Evolutionary conservation across 2,888 invertebrate species (phyloP), one percentile per base, ranked within the genome.

Genomic region (Cataglyphis altisquamis): DNA sequence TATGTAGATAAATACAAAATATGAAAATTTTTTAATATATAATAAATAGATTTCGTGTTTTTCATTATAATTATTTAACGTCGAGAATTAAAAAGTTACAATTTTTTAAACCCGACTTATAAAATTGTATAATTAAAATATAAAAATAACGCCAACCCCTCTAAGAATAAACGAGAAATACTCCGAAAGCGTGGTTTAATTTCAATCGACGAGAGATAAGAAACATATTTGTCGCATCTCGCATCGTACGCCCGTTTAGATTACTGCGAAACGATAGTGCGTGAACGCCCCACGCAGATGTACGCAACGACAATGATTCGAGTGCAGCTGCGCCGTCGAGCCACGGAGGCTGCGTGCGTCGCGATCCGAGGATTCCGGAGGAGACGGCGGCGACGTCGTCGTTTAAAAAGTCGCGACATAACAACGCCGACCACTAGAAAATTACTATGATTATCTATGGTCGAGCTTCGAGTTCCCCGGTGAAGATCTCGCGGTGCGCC

Each of bases 401-500:
- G 84, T 81, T 88, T 88, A 88, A 85, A 89, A 86, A 70, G 29
- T 70, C 52, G 41, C 87, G 83, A 88, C 84, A 88, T 82, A 83
- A 68, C 55, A 83, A 68, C 55, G 63, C 52, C 62, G 70, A 77
- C 67, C 88, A 72, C 89, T 86, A 81, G 89, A 84, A 87, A 90
- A 90, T 84, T 89, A 86, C 91, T 85, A 74, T 84, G 87, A 90
- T 90, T 85, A 89, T 75, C 48, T 29, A 52, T 67, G 32, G 21
- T 18, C 67, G 78, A 84, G 85, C 66, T 66, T 82, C 52, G 84
- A 55, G 80, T 75, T 85, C 64, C 85, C 84, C 12, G 57, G 10
- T 4, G 21, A 32, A 57, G 21, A 41, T 8, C 68, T n/a, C 41
- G 39, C 10, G 36, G 18, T 60, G 36, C 55, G 36, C 15, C 48